Evolutionary conservation across 2,113 vertebrate genomes (phyloP).

Genomic region (Anolis carolinensis): DNA sequence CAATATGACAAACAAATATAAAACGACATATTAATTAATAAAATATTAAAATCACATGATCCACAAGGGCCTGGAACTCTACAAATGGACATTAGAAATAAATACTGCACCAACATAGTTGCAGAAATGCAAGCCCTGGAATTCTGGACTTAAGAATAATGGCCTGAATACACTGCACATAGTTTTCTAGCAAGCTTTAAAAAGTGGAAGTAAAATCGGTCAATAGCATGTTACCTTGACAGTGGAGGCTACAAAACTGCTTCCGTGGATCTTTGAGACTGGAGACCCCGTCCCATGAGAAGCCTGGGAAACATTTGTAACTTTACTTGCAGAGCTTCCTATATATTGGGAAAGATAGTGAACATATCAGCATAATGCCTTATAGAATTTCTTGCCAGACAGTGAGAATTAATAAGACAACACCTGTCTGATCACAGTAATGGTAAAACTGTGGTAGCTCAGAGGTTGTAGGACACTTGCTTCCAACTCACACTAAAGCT

Average conservation of each 20-base stretch:
- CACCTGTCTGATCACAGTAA: no score
- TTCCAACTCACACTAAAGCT: neutral
- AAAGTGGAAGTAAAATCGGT: neutral
- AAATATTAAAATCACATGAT: no score
- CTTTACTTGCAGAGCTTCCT: constrained; percentile 94
- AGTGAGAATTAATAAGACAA: neutral
- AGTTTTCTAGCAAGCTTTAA: neutral
- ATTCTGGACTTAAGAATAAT: neutral
- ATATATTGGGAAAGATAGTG: constrained; percentile 44
- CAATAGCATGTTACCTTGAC: constrained; percentile 86
- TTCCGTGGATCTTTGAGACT: constrained; percentile 90
- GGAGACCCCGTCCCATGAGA: constrained; percentile 87
- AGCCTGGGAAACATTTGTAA: constrained; percentile 75
- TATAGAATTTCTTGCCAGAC: neutral
- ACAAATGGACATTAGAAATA: neutral
- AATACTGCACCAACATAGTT: constrained; percentile 28
- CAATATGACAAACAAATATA: no score
- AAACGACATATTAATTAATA: no score
- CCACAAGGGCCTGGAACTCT: constrained; percentile 19
- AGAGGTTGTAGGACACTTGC: neutral
- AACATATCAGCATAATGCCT: constrained; percentile 14
- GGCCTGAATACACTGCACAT: neutral
- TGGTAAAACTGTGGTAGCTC: neutral
- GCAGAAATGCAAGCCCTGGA: neutral
- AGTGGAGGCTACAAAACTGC: constrained; percentile 87